Percentiles rank a stretch among this genome's conserved stretches.
Evolutionary conservation across 2,888 invertebrate genomes (phyloP).

Genomic region (Hoplodrina blanda): DNA sequence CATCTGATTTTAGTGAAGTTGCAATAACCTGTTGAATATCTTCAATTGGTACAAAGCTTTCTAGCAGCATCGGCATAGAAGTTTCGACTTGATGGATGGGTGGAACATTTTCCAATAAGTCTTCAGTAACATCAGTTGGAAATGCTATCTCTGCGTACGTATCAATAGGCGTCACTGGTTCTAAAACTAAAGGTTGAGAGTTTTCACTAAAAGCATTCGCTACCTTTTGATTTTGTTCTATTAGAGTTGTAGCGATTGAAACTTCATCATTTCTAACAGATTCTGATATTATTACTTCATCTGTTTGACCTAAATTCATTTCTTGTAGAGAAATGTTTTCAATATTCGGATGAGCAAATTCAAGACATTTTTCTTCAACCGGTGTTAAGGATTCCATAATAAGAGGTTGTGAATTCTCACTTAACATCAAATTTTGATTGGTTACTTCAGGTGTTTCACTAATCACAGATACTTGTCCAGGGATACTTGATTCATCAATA

Average conservation of each 20-base stretch:
- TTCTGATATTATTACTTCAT: constrained; percentile 26
- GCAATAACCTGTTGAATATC: too few species aligned
- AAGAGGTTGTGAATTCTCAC: not conserved
- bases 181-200: constrained; percentile 13
- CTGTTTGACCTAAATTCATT: not conserved
- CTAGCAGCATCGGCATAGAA: too few species aligned
- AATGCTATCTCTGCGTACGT: not conserved
- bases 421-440: too few species aligned
- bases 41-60: too few species aligned
- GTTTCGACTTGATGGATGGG: too few species aligned
- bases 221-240: not conserved
- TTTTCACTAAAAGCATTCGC: constrained; percentile 3
- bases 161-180: constrained; percentile 8
- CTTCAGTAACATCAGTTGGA: not conserved
- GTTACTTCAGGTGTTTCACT: too few species aligned
- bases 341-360: not conserved
- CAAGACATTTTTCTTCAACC: not conserved
- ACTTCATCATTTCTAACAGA: not conserved
- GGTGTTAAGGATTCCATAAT: constrained; percentile 13
- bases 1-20: too few species aligned
- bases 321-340: not conserved
- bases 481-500: too few species aligned
- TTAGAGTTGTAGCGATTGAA: not conserved
- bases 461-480: too few species aligned
- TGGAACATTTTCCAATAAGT: not conserved